Percentiles rank a stretch among this genome's conserved stretches.
phyloP scores from a whole-genome alignment of 2,888 invertebrate genomes.

The Eueremaeus valkanovi region DNA sequence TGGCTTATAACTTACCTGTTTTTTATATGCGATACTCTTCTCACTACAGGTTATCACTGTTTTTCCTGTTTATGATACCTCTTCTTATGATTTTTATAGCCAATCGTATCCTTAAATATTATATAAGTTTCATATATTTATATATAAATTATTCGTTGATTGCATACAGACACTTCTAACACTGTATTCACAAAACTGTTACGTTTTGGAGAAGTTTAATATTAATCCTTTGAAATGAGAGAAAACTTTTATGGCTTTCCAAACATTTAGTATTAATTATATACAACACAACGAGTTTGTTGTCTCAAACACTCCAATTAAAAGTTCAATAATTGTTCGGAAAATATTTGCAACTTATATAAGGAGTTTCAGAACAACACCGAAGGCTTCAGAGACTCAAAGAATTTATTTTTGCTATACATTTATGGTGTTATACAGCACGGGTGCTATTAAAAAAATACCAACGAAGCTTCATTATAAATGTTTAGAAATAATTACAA shows the following conservation, averaged over 20 bases:
- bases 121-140: background rate
- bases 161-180: background rate
- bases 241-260: background rate
- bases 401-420: too few relatives aligned
- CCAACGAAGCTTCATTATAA: too few relatives aligned
- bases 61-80: slow-evolving; percentile 1
- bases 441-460: too few relatives aligned
- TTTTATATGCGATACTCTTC: background rate
- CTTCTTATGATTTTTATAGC: background rate
- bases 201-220: too few relatives aligned
- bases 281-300: background rate
- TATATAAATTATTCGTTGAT: slow-evolving; percentile 10
- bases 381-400: too few relatives aligned
- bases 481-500: too few relatives aligned
- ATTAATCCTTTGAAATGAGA: background rate
- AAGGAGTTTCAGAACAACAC: too few relatives aligned
- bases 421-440: too few relatives aligned
- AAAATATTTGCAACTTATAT: background rate
- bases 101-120: background rate
- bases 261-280: background rate
- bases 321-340: background rate
- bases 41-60: slow-evolving; percentile 10
- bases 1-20: slow-evolving; percentile 1
- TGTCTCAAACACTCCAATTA: background rate
- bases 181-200: too few relatives aligned